These are phyloP conservation scores for Coreius guichenoti DNA, from an alignment of 2,797 vertebrate genomes.

Conservation along the genomic window DNA sequence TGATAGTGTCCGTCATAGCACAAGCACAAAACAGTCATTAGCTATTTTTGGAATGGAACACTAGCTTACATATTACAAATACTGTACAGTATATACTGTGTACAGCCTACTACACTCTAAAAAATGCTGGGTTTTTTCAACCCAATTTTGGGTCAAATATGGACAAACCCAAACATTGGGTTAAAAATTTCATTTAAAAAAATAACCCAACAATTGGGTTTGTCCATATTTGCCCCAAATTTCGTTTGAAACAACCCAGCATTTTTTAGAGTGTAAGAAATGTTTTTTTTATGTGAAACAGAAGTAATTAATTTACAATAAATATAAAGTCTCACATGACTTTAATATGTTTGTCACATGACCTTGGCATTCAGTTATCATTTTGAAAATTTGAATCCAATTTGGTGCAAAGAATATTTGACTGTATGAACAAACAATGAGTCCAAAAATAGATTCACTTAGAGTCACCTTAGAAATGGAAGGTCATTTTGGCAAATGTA, in stretches of 20 bases:
- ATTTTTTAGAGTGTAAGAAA: no score
- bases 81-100: background rate
- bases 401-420: background rate
- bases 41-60: background rate
- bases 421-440: background rate
- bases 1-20: background rate
- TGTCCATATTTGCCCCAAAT: no score
- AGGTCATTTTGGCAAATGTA: background rate
- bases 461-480: background rate
- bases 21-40: background rate
- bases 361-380: background rate
- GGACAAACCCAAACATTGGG: no score
- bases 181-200: no score
- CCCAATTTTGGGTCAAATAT: no score
- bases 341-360: no score
- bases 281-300: no score
- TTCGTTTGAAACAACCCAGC: no score
- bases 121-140: no score
- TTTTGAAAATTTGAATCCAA: background rate
- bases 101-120: background rate
- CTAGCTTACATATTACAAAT: background rate
- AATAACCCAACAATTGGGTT: no score
- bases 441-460: background rate
- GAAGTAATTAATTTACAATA: no score
- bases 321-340: no score